A percentile compares a stretch with the other conserved stretches of the same genome.
Conservation (phyloP, 2,797 vertebrate genomes). For the Capromys pilorides region DNA sequence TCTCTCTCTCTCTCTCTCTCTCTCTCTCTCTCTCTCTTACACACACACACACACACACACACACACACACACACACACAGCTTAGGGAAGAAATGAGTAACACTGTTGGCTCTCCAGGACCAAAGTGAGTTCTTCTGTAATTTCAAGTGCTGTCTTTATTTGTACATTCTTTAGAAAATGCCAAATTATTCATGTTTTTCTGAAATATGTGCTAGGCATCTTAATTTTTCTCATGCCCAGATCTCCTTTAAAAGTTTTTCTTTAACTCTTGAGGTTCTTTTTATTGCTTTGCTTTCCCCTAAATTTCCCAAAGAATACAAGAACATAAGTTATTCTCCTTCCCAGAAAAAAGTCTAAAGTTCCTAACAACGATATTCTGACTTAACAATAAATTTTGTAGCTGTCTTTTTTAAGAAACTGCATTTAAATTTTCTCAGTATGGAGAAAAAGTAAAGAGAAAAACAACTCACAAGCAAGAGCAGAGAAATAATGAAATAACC, state of each 20-base stretch:
- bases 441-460: slow-evolving; percentile 30
- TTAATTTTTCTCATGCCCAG: slow-evolving; percentile 53
- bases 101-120: not conserved
- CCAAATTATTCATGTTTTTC: not conserved
- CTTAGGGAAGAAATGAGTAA: not conserved
- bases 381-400: slow-evolving; percentile 80
- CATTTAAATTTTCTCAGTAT: slow-evolving; percentile 78
- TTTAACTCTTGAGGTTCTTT: not conserved
- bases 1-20: no score
- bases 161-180: slow-evolving; percentile 21
- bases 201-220: slow-evolving; percentile 12
- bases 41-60: not conserved
- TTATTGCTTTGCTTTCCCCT: not conserved
- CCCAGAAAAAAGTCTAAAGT: slow-evolving; percentile 82
- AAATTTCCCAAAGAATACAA: slow-evolving; percentile 62
- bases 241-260: not conserved
- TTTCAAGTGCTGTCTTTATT: not conserved
- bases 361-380: slow-evolving; percentile 81
- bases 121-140: not conserved
- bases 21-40: no score
- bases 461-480: slow-evolving; percentile 25
- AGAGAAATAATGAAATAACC: slow-evolving; percentile 54
- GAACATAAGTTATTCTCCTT: slow-evolving; percentile 59
- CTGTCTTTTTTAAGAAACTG: slow-evolving; percentile 71
- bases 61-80: not conserved